Evolutionary conservation across 2,888 invertebrate genomes (phyloP).

Genomic region (Conus canariensis): DNA sequence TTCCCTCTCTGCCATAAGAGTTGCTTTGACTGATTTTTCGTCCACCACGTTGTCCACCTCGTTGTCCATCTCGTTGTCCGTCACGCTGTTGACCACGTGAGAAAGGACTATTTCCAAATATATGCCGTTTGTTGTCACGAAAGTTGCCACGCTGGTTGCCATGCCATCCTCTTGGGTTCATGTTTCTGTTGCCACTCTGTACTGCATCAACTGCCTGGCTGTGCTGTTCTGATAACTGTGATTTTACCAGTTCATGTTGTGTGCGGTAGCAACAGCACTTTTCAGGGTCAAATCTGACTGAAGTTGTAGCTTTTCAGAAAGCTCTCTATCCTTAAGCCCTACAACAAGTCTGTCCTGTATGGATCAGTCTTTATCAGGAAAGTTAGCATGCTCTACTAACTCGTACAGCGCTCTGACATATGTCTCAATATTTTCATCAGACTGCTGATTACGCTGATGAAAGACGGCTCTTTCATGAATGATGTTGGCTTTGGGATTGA

Average conservation of each 20-base stretch:
- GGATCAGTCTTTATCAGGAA: background rate
- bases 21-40: too few species aligned
- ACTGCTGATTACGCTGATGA: background rate
- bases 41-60: background rate
- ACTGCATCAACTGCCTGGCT: background rate
- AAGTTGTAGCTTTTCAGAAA: conserved; percentile 15
- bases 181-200: background rate
- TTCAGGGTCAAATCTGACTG: background rate
- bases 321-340: background rate
- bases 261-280: background rate
- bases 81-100: background rate
- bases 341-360: background rate
- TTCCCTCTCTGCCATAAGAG: background rate
- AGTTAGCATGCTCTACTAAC: background rate
- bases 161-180: background rate
- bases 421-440: background rate
- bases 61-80: too few species aligned
- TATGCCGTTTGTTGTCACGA: background rate
- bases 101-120: too few species aligned
- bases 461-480: background rate
- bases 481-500: background rate
- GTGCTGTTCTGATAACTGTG: background rate
- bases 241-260: background rate
- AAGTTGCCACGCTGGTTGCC: background rate
- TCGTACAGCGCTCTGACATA: background rate